Evolutionary conservation across 2,797 vertebrate genomes (phyloP), one percentile per base, ranked within the genome.

Genomic region (Rhynchotus rufescens): DNA sequence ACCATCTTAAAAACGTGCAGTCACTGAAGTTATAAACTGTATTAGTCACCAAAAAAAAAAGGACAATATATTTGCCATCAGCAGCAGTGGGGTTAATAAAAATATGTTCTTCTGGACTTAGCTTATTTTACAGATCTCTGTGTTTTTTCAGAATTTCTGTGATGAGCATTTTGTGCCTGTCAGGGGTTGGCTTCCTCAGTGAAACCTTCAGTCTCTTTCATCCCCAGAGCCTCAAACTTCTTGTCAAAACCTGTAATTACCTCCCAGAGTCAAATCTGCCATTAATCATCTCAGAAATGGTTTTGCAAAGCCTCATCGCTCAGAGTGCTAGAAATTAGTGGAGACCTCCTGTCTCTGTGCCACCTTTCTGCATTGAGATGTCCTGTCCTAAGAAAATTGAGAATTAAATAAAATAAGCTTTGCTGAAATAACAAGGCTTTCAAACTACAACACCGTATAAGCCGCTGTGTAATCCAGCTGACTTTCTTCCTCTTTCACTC

Each of bases 91-190:
- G 85, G 88, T 95, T 96, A 95, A 96, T 93, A 91, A 95, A 97
- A 96, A 90, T 86, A 74, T 30, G 2, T 74, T 96, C 90, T 77
- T 85, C 74, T 69, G 73, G 88, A 94, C 81, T 80, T 86, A 85
- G 66, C 57, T 88, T 94, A 76, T 67, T 96, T 97, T 96, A 90
- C 76, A 96, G 80, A 76, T 94, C 83, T 80, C 86, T 84, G 23
- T 75, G 94, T 78, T 94, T 67, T 96, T 96, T 95, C 82, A 95
- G 28, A 94, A 93, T 95, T 97, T 97, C 89, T 90, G 89, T 97
- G 97, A 97, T 94, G 90, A 97, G 88, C 80, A 93, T 93, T 84
- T 96, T 96, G 88, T 96, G 88, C 92, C 96, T 96, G 85, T 97
- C 93, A 97, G 90, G 93, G 95, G 91, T 94, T 95, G 91, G 94